These are phyloP conservation scores for Agrotis exclamationis DNA, from an alignment of 2,888 invertebrate genomes.

Conservation along the genomic window DNA sequence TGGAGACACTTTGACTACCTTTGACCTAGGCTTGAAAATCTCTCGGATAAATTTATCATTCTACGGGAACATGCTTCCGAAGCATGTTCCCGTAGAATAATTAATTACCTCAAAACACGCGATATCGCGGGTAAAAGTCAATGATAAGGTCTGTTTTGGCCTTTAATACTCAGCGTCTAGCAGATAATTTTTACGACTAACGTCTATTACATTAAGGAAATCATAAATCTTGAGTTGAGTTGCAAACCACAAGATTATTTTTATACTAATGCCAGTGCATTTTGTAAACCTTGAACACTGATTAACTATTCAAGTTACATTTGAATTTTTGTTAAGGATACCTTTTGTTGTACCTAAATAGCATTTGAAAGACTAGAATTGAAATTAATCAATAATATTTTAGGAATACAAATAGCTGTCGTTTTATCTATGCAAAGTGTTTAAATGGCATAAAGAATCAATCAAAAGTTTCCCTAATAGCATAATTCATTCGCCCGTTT, in stretches of 20 bases:
- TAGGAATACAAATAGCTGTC: too few species aligned
- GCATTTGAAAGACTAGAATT: background rate
- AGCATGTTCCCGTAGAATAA: background rate
- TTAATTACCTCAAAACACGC: background rate
- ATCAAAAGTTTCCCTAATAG: too few species aligned
- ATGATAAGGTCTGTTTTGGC: background rate
- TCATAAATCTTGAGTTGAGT: constrained; percentile 38
- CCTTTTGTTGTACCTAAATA: background rate
- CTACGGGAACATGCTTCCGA: too few species aligned
- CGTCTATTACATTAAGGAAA: constrained; percentile 41
- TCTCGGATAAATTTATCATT: background rate
- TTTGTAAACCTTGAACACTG: constrained; percentile 8
- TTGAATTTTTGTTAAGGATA: background rate
- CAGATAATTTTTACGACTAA: constrained; percentile 6
- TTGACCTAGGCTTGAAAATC: background rate
- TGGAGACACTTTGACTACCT: too few species aligned
- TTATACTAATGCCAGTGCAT: background rate
- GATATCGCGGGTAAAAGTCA: background rate
- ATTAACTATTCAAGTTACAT: background rate
- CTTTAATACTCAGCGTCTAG: constrained; percentile 9
- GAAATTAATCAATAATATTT: background rate
- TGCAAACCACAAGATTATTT: constrained; percentile 26
- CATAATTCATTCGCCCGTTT: too few species aligned
- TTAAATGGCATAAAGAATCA: too few species aligned
- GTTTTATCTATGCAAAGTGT: too few species aligned